Evolutionary conservation across 1,140 invertebrate species (phyloP).

Genomic region (Neodiprion fabricii): DNA sequence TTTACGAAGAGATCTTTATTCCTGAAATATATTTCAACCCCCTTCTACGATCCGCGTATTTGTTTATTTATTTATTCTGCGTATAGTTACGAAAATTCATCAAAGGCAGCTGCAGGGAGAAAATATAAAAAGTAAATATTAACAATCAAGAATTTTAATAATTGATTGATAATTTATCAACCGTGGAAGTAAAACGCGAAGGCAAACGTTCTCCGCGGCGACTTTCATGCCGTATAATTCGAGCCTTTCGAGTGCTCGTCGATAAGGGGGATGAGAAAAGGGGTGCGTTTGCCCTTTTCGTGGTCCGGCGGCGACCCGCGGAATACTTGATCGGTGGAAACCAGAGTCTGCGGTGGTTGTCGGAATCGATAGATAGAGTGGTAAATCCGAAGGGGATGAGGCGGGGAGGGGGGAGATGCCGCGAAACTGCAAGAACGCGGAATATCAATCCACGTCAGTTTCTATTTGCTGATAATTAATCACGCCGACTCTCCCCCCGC

Average conservation of each 20-base stretch:
- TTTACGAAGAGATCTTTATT: too few species aligned
- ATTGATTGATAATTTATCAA: not conserved
- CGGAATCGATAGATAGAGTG: constrained; percentile 53
- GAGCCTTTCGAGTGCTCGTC: not conserved
- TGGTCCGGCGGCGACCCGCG: constrained; percentile 22
- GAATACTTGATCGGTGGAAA: too few species aligned
- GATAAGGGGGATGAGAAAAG: not conserved
- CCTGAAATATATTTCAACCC: too few species aligned
- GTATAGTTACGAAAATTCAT: too few species aligned
- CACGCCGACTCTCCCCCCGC: constrained; percentile 32
- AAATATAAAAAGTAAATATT: not conserved
- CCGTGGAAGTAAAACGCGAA: not conserved
- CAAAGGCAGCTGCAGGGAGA: too few species aligned
- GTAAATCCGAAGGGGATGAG: constrained; percentile 47
- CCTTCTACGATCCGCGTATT: too few species aligned
- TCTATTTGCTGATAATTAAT: constrained; percentile 58
- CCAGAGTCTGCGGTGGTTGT: constrained; percentile 33
- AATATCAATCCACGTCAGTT: constrained; percentile 56
- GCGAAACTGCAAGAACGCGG: constrained; percentile 46
- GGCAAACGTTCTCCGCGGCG: not conserved
- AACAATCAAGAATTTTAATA: not conserved
- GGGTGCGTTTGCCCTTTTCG: not conserved
- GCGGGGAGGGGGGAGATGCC: too few species aligned
- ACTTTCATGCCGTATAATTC: not conserved
- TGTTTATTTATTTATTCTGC: too few species aligned